Percentiles rank a stretch among this genome's conserved stretches.
phyloP scores from a whole-genome alignment of 92 coral and sea anemone species.

The Pocillopora meandrina region DNA sequence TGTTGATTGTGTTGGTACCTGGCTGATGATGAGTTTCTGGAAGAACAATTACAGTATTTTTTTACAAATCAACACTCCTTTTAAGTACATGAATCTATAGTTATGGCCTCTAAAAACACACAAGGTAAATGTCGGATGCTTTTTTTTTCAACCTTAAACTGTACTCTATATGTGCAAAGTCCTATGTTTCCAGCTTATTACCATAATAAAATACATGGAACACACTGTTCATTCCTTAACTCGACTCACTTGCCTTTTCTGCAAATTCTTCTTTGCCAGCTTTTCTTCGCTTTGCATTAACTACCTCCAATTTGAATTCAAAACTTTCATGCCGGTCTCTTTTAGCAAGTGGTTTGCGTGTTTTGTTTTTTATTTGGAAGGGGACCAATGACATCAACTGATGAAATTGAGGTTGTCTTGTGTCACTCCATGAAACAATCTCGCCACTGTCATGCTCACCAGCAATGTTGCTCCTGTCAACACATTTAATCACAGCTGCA shows the following conservation, averaged over 20 bases:
- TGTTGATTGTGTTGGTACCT: too few species aligned
- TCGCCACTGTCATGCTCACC: neutral
- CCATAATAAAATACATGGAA: neutral
- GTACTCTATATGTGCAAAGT: neutral
- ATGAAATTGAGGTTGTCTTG: constrained; percentile 29
- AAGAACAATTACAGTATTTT: too few species aligned
- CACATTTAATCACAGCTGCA: constrained; percentile 21
- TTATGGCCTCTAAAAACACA: too few species aligned
- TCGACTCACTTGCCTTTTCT: neutral
- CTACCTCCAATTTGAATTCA: constrained; percentile 82
- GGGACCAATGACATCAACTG: constrained; percentile 79
- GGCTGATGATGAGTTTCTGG: too few species aligned
- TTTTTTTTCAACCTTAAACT: too few species aligned
- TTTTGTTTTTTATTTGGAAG: constrained; percentile 59
- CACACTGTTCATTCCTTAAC: neutral
- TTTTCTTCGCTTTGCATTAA: constrained; percentile 80
- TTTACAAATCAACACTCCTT: too few species aligned
- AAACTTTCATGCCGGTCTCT: constrained; percentile 92
- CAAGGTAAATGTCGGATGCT: too few species aligned
- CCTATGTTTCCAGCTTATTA: neutral
- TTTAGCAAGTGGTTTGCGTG: constrained; percentile 73
- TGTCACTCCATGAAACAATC: constrained; percentile 23
- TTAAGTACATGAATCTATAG: too few species aligned
- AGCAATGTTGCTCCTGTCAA: neutral
- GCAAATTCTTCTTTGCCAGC: constrained; percentile 68